Evolutionary conservation across 2,888 invertebrate species (phyloP).

Genomic region (Gymnosoma rotundatum): DNA sequence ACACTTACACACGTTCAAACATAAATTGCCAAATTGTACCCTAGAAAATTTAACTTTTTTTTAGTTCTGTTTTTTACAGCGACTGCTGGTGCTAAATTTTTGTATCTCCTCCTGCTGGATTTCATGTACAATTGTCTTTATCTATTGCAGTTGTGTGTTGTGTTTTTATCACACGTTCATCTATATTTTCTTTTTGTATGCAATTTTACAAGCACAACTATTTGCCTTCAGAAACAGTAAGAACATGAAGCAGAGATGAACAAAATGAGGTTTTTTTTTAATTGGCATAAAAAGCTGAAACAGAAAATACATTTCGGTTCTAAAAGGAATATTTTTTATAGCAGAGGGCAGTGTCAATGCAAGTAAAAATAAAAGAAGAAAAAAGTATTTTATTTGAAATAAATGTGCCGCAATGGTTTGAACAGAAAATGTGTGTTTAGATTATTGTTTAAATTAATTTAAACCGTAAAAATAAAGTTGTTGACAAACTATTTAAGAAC

Average conservation of each 20-base stretch:
- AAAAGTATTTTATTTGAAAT: neutral
- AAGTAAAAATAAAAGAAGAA: too few species aligned
- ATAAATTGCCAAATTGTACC: slow-evolving; percentile 56
- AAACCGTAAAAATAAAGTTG: slow-evolving; percentile 16
- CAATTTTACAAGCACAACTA: neutral
- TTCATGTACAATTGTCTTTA: slow-evolving; percentile 5
- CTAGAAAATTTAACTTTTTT: slow-evolving; percentile 48
- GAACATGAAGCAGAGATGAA: neutral
- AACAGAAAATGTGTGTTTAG: neutral
- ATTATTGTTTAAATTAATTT: neutral
- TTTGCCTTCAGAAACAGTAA: neutral
- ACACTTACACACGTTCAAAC: neutral
- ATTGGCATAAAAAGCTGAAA: neutral
- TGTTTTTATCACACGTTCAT: neutral
- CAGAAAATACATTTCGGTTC: neutral
- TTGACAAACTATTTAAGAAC: slow-evolving; percentile 42
- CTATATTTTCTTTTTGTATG: neutral
- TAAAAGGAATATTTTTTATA: neutral
- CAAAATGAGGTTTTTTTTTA: neutral
- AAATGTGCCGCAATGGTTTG: neutral
- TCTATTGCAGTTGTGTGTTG: slow-evolving; percentile 12
- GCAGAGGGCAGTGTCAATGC: neutral
- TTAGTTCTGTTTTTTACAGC: slow-evolving; percentile 32
- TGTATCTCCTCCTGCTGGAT: neutral
- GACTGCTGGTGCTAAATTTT: neutral